Evolutionary conservation across 2,113 vertebrate genomes (phyloP), one percentile per base, ranked within the genome.

Genomic region (Pantherophis guttatus): DNA sequence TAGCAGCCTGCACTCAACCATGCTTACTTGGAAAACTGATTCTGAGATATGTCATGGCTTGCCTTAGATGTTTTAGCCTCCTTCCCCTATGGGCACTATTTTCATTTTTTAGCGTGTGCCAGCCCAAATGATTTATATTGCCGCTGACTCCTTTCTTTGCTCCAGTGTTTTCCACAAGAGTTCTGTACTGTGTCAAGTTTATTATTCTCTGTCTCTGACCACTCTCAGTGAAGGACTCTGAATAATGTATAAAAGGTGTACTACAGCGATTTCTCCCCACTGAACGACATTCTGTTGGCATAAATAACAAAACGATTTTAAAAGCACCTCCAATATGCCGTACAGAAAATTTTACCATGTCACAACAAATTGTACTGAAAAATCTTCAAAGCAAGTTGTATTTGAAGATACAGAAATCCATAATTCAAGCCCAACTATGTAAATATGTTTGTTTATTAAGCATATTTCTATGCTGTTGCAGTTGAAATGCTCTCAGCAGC

Each of bases 81-180:
- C 92, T 10, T 52, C 19, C 95, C 96, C 33, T 0, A 1, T 1
- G 92, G 96, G 95, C 95, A 91, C 53, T 39, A 8, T 81, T 23
- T 91, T 39, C 53, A 48, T 93, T 92, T 81, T 0, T 0, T 91
- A 52, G 95, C 92, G 94, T 3, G 0, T 0, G 92, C 92, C 92
- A 93, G 50, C 75, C 26, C 29, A n/a, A 53, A 39, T 93, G 57
- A 93, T 33, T 90, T 57, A 90, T 15, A 90, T 57, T 10, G 52
- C 48, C 29, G 17, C 54, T 13, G 17, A 50, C 26, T 88, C 58
- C n/a, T 33, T 89, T 33, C 39, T 13, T 29, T 89, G 26, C 53
- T 89, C 5, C 53, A 86, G 44, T 9, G 15, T 19, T 0, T 29
- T 90, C 57, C 70, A 59, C 24, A 59, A 85, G 15, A 81, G 26